A percentile compares a stretch with the other conserved stretches of the same genome.
phyloP scores from a whole-genome alignment of 2,888 invertebrate genomes.

The Lasioglossum lativentre region DNA sequence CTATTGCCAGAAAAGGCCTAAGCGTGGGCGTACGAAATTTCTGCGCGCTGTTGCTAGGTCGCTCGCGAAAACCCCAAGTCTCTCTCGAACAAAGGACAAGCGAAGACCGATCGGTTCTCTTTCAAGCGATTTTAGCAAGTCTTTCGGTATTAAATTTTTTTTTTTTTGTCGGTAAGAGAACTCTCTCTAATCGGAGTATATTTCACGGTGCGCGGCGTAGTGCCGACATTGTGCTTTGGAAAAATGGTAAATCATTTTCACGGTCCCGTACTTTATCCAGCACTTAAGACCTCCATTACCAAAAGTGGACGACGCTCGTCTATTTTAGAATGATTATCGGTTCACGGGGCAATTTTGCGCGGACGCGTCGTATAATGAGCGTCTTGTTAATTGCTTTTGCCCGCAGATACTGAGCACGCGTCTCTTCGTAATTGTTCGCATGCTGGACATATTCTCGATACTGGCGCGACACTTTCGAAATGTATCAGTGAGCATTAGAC shows the following conservation, averaged over 20 bases:
- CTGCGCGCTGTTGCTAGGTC: slow-evolving; percentile 50
- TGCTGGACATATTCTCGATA: background rate
- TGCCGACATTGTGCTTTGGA: background rate
- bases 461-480: background rate
- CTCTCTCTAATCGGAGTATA: too few relatives aligned
- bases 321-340: slow-evolving; percentile 61
- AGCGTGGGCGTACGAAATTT: slow-evolving; percentile 61
- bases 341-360: slow-evolving; percentile 59
- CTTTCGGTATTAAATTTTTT: too few relatives aligned
- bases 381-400: slow-evolving; percentile 72
- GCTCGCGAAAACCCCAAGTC: slow-evolving; percentile 21
- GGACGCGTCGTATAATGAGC: slow-evolving; percentile 67
- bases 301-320: slow-evolving; percentile 37
- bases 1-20: slow-evolving; percentile 47
- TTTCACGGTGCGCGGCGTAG: background rate
- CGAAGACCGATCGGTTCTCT: slow-evolving; percentile 33
- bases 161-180: too few relatives aligned
- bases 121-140: too few relatives aligned
- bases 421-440: slow-evolving; percentile 26
- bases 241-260: slow-evolving; percentile 34
- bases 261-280: slow-evolving; percentile 5
- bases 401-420: slow-evolving; percentile 27
- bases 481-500: background rate
- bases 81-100: background rate
- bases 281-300: slow-evolving; percentile 42